A percentile compares a stretch with the other conserved stretches of the same genome.
Evolutionary conservation across 2,113 vertebrate genomes (phyloP).

Genomic region (Apteryx mantelli): DNA sequence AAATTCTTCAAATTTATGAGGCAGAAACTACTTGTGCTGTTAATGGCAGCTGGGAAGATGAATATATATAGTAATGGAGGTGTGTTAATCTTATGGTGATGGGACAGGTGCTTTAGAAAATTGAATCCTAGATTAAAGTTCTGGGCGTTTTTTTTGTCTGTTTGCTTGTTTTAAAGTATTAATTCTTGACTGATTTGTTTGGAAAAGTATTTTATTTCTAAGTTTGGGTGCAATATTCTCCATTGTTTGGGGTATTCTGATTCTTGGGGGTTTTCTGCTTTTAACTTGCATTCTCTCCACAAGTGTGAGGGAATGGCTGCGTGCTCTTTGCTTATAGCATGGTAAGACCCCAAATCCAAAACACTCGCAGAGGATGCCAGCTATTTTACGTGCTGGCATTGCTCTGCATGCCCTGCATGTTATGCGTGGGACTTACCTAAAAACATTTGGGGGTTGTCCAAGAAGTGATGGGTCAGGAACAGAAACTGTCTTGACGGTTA

Average conservation of each 20-base stretch:
- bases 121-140: not conserved
- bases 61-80: not conserved
- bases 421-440: not conserved
- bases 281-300: not conserved
- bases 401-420: not conserved
- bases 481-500: not conserved
- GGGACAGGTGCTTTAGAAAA: not conserved
- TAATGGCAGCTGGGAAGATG: not conserved
- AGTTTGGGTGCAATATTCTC: not conserved
- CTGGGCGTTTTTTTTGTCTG: not conserved
- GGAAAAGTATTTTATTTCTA: too few species aligned
- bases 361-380: not conserved
- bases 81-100: not conserved
- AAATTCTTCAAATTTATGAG: not conserved
- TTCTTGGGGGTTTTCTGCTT: not conserved
- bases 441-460: not conserved
- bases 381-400: not conserved
- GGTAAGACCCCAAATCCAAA: not conserved
- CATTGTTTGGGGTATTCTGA: too few species aligned
- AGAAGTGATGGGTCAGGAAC: not conserved
- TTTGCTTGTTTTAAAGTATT: not conserved
- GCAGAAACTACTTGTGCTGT: not conserved
- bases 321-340: not conserved
- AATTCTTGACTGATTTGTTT: not conserved
- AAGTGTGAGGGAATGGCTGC: not conserved